phyloP scores from a whole-genome alignment of 2,113 vertebrate genomes.

The Labrus mixtus region DNA sequence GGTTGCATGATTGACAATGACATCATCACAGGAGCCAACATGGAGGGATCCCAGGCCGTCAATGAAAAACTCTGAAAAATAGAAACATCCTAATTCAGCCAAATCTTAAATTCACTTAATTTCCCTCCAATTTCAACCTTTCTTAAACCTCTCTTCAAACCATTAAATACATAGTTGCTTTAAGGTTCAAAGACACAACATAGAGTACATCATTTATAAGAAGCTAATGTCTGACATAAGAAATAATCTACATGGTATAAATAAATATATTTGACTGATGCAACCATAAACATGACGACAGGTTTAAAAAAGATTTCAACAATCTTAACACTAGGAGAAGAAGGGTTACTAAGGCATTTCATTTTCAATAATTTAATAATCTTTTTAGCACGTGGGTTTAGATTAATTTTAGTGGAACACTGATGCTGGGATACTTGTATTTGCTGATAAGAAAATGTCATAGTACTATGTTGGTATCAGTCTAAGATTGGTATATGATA shows the following conservation, averaged over 20 bases:
- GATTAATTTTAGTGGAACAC: constrained; percentile 1
- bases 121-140: too few relatives aligned
- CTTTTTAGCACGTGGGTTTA: background rate
- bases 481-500: background rate
- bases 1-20: constrained; percentile 90
- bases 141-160: too few relatives aligned
- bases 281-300: background rate
- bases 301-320: background rate
- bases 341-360: too few relatives aligned
- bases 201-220: too few relatives aligned
- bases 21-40: constrained; percentile 93
- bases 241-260: too few relatives aligned
- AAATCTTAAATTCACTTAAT: too few relatives aligned
- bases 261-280: rapidly evolving
- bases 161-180: too few relatives aligned
- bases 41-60: constrained; percentile 92
- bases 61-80: constrained; percentile 91
- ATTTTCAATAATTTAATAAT: too few relatives aligned
- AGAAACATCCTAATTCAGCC: background rate
- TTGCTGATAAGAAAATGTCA: constrained; percentile 6
- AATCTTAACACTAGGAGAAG: background rate
- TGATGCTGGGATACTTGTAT: background rate
- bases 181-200: too few relatives aligned
- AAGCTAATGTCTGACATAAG: too few relatives aligned
- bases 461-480: background rate